phyloP scores from a whole-genome alignment of 2,113 vertebrate genomes.

The Antechinus stuartii region DNA sequence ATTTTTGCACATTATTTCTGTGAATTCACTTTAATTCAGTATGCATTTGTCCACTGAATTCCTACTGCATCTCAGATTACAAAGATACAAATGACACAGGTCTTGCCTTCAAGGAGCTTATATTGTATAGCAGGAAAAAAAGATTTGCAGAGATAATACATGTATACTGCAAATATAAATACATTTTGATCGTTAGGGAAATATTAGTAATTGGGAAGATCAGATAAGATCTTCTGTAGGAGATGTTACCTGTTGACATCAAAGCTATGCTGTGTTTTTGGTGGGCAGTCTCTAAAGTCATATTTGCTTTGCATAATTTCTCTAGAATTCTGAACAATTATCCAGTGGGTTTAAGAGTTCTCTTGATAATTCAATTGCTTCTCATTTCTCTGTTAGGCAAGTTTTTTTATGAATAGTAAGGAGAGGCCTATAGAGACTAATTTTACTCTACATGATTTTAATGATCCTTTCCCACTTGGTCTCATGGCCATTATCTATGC shows the following conservation, averaged over 20 bases:
- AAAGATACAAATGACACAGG: neutral
- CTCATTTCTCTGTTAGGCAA: conserved; percentile 1
- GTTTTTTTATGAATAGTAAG: neutral
- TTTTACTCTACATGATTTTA: conserved; percentile 5
- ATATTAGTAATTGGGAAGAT: neutral
- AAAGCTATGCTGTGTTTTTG: neutral
- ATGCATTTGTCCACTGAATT: neutral
- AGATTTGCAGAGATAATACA: neutral
- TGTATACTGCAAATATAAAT: neutral
- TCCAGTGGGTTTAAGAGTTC: neutral
- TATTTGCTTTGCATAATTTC: neutral
- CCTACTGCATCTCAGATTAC: neutral
- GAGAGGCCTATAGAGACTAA: neutral
- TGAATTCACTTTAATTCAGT: neutral
- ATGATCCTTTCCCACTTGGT: conserved; percentile 3
- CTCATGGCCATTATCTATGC: neutral
- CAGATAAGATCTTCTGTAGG: neutral
- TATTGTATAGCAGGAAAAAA: neutral
- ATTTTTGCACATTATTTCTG: neutral
- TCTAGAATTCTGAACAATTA: neutral
- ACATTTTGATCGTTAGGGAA: neutral
- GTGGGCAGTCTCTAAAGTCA: neutral
- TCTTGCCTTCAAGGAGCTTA: neutral
- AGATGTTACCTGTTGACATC: neutral
- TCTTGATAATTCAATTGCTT: neutral